Evolutionary conservation across 2,888 invertebrate species (phyloP).

Genomic region (Leptopilina syphax): DNA sequence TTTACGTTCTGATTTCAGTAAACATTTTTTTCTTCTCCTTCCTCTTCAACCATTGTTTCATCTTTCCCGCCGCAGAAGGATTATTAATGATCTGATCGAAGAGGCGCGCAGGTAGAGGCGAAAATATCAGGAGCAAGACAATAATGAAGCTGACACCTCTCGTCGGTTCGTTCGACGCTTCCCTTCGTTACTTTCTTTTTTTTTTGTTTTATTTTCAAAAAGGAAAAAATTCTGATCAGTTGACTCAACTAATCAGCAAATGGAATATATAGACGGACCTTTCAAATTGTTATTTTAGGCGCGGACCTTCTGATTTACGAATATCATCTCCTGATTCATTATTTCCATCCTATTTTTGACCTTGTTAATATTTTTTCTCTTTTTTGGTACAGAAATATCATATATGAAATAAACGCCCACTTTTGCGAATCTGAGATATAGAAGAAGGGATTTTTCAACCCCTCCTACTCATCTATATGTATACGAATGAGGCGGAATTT

Average conservation of each 20-base stretch:
- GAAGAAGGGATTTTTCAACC: too few species aligned
- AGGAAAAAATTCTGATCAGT: too few species aligned
- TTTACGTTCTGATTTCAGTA: background rate
- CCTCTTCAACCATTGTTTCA: slow-evolving; percentile 53
- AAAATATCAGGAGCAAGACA: slow-evolving; percentile 62
- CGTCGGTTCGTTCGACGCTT: slow-evolving; percentile 42
- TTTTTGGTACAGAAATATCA: background rate
- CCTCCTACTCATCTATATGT: too few species aligned
- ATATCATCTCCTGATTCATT: slow-evolving; percentile 12
- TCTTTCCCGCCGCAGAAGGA: slow-evolving; percentile 60
- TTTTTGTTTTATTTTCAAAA: too few species aligned
- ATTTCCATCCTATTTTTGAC: background rate
- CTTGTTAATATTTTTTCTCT: background rate
- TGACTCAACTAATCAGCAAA: background rate
- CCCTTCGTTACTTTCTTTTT: too few species aligned
- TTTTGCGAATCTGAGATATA: too few species aligned
- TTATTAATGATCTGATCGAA: slow-evolving; percentile 63
- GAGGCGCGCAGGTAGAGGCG: slow-evolving; percentile 47
- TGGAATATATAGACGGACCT: background rate
- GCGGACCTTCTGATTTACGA: slow-evolving; percentile 14
- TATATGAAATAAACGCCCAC: too few species aligned
- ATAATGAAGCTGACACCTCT: slow-evolving; percentile 64
- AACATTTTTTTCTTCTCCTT: slow-evolving; percentile 13
- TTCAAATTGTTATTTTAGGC: background rate
- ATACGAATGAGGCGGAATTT: too few species aligned